phyloP scores from a whole-genome alignment of 2,888 invertebrate species.

The Willowsia nigromaculata region DNA sequence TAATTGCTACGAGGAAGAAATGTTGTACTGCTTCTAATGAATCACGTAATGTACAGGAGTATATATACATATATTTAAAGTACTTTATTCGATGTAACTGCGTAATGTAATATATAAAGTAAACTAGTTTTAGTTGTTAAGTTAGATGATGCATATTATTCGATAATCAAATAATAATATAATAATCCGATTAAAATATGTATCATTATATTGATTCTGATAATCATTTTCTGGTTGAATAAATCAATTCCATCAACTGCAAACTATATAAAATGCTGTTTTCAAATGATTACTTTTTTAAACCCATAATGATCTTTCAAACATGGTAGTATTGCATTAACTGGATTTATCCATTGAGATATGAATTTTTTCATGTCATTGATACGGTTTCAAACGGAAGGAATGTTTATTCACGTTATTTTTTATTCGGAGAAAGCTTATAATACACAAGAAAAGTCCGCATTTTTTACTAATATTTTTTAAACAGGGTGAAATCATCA shows the following conservation, averaged over 20 bases:
- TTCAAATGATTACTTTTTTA: no score
- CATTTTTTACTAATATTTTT: no score
- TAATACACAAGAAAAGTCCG: no score
- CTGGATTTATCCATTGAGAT: no score
- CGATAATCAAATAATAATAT: conserved; percentile 65
- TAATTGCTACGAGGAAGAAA: background rate
- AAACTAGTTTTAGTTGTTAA: background rate
- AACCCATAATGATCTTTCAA: no score
- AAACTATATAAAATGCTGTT: background rate
- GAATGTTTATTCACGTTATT: no score
- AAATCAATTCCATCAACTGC: conserved; percentile 56
- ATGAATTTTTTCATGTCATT: no score
- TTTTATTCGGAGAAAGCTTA: no score
- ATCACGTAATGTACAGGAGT: conserved; percentile 48
- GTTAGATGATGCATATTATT: conserved; percentile 21
- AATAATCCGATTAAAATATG: conserved; percentile 50
- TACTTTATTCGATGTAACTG: conserved; percentile 25
- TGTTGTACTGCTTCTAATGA: conserved; percentile 4
- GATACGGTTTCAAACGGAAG: no score
- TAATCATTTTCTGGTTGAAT: conserved; percentile 60
- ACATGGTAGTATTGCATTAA: no score
- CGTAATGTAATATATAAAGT: background rate
- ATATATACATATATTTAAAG: conserved; percentile 42
- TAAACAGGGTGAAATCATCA: no score
- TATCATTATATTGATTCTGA: conserved; percentile 60